Evolutionary conservation across 2,888 invertebrate species (phyloP).

Genomic region (Geotrupes spiniger): DNA sequence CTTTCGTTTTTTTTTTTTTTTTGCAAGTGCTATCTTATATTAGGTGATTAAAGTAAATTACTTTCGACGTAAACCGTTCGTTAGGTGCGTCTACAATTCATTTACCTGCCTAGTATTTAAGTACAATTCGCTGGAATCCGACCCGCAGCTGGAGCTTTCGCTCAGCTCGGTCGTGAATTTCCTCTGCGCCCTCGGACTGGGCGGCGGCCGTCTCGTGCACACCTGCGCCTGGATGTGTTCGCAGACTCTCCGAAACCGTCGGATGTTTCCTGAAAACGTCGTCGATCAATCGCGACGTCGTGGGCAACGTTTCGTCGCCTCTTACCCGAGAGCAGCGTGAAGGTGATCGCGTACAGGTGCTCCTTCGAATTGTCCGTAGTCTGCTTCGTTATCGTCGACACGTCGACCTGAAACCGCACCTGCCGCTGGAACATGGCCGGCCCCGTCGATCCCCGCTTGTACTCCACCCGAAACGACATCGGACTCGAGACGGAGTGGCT

Average conservation of each 20-base stretch:
- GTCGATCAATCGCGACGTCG: background rate
- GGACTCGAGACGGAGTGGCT: conserved; percentile 98
- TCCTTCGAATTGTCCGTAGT: conserved; percentile 59
- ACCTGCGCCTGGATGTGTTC: conserved; percentile 90
- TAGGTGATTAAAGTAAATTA: too few species aligned
- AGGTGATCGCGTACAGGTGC: conserved; percentile 84
- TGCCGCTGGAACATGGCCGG: conserved; percentile 96
- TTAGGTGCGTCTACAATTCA: background rate
- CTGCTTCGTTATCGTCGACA: conserved; percentile 76
- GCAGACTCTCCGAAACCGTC: conserved; percentile 91
- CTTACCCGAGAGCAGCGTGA: conserved; percentile 88
- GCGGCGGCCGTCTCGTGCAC: conserved; percentile 56
- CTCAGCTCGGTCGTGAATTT: conserved; percentile 65
- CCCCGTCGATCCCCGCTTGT: conserved; percentile 90
- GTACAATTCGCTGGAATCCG: conserved; percentile 62
- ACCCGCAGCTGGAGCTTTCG: conserved; percentile 68
- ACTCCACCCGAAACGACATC: conserved; percentile 97
- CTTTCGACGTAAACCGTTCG: too few species aligned
- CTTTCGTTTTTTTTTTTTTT: background rate
- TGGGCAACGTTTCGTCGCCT: background rate
- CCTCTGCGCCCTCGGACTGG: conserved; percentile 62
- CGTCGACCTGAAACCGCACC: conserved; percentile 91
- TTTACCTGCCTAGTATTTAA: conserved; percentile 47
- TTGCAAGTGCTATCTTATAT: background rate
- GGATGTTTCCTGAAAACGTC: conserved; percentile 76